These are phyloP conservation scores for Melipona quadrifasciata DNA, from an alignment of 1,140 invertebrate species.

Conservation along the genomic window DNA sequence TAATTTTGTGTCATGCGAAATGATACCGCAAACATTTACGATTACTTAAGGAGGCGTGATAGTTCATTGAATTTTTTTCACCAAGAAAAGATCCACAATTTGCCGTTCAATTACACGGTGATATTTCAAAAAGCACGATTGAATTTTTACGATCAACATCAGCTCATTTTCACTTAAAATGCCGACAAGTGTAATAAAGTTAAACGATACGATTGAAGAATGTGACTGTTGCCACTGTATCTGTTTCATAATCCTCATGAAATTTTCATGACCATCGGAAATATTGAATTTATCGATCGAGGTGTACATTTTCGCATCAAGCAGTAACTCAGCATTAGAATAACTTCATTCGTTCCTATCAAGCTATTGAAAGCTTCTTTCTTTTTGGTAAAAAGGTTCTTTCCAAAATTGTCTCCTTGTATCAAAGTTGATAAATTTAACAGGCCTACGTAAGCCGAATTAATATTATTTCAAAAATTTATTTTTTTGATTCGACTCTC, in stretches of 20 bases:
- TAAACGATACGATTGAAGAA: background rate
- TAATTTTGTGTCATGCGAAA: no score
- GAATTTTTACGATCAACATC: background rate
- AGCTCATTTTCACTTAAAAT: background rate
- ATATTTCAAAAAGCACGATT: conserved; percentile 17
- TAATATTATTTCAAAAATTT: background rate
- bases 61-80: conserved; percentile 48
- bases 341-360: background rate
- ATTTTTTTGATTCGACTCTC: no score
- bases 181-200: conserved; percentile 10
- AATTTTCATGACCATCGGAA: background rate
- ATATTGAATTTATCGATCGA: background rate
- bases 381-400: no score
- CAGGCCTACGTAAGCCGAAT: background rate
- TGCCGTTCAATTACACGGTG: background rate
- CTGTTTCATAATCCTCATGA: background rate
- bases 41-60: conserved; percentile 51
- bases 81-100: conserved; percentile 39
- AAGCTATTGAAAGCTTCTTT: background rate
- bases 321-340: background rate
- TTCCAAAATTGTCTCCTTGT: background rate
- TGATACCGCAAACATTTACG: conserved; percentile 30
- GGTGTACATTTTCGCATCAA: background rate
- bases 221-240: conserved; percentile 8
- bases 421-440: background rate